Evolutionary conservation across 2,888 invertebrate species (phyloP), one percentile per base, ranked within the genome.

Genomic region (Fissipunctia ypsillon): DNA sequence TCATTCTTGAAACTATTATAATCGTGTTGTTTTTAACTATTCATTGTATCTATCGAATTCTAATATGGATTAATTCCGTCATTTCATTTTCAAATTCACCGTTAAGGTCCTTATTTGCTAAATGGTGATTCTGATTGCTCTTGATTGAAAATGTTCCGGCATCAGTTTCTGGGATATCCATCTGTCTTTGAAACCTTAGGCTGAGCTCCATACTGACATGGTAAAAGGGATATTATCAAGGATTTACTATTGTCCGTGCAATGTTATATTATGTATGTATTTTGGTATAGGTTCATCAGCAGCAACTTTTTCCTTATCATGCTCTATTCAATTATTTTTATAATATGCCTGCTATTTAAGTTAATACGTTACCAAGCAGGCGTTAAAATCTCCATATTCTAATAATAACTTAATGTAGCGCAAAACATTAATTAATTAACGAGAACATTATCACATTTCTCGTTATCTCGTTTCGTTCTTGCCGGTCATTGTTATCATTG

Each of bases 401-500:
- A 87, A 83, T 87, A 87, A 87, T 87, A 87, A 87, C 83, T 83
- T 81, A 83, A 81, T 87, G 66, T 78, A 76, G 75, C 78, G 78
- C 84, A 84, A 86, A 87, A 83, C 85, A 83, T 84, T 87, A 87
- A 87, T 87, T 87, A 87, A 87, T 87, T 85, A 85, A 84, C 67
- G 76, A 74, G 70, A 76, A 73, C 84, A 86, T 87, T 87, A 87
- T 87, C 87, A 87, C 87, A 87, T 87, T 80, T 84, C 78, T 77
- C 76, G 86, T 84, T 87, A 87, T 90, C 81, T 84, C 82, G 74
- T 64, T 69, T 75, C 84, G 76, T 80, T 81, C 79, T 81, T 79
- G 91, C 91, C 92, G 93, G 92, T 91, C 92, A 92, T 94, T 94
- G 94, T 94, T 95, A 96, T 96, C 96, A 94, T 89, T 94, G 92